These are phyloP conservation scores for Pristis pectinata DNA, from an alignment of 2,797 vertebrate species.

Conservation along the genomic window DNA sequence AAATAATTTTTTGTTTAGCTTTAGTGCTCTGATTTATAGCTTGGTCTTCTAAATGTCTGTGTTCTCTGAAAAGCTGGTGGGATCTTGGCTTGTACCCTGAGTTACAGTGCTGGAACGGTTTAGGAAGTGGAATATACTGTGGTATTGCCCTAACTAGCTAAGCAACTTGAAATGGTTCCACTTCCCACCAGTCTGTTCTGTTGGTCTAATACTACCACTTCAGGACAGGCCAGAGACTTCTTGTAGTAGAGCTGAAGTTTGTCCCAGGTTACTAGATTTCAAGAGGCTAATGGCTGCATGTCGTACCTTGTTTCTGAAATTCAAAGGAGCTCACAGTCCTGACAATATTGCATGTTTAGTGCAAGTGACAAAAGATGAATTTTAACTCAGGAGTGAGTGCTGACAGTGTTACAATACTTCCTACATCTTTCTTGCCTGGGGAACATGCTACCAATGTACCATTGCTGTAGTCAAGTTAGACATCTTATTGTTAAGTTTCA, in stretches of 20 bases:
- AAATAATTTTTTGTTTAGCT: background rate
- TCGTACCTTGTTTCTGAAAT: too few species aligned
- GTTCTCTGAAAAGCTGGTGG: background rate
- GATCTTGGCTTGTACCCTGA: background rate
- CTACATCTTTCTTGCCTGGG: background rate
- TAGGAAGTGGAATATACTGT: background rate
- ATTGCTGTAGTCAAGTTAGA: background rate
- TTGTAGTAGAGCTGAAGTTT: background rate
- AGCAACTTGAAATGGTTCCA: background rate
- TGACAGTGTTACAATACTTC: background rate
- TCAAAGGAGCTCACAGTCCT: too few species aligned
- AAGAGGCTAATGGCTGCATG: too few species aligned
- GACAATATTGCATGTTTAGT: too few species aligned
- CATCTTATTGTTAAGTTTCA: background rate
- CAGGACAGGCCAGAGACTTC: background rate
- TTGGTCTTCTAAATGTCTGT: background rate
- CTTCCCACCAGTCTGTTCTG: background rate
- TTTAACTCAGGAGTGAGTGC: background rate
- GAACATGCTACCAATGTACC: background rate
- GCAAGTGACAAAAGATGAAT: too few species aligned
- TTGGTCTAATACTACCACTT: background rate
- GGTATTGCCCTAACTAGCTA: background rate
- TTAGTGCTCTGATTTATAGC: background rate
- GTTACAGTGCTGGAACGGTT: background rate
- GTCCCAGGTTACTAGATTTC: too few species aligned